phyloP scores from a whole-genome alignment of 2,113 vertebrate species.

The Channa argus region DNA sequence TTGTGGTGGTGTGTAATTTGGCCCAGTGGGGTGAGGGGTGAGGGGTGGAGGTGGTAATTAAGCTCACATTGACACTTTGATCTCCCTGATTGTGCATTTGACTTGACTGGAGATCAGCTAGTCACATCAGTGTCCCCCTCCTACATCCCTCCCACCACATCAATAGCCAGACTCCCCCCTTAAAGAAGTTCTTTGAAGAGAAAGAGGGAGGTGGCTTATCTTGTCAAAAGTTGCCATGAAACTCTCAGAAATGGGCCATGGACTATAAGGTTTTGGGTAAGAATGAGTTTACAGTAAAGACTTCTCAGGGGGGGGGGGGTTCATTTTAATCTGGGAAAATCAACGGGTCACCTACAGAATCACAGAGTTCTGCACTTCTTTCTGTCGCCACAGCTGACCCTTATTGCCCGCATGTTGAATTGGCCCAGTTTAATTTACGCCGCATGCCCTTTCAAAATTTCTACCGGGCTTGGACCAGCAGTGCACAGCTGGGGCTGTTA shows the following conservation, averaged over 20 bases:
- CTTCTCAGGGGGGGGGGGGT: conserved; percentile 24
- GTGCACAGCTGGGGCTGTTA: too few species aligned
- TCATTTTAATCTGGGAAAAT: conserved; percentile 19
- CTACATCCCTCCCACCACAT: conserved; percentile 21
- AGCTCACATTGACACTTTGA: conserved; percentile 84
- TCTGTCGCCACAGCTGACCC: too few species aligned
- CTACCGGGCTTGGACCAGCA: too few species aligned
- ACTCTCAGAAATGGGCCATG: conserved; percentile 19
- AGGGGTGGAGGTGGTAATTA: conserved; percentile 76
- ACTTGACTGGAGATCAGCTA: conserved; percentile 78
- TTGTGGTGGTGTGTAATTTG: conserved; percentile 76
- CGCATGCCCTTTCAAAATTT: too few species aligned
- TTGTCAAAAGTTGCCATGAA: conserved; percentile 58
- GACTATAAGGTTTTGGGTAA: conserved; percentile 21
- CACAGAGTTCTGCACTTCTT: not conserved
- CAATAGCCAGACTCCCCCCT: conserved; percentile 20
- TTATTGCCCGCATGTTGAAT: too few species aligned
- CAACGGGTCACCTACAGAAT: conserved; percentile 47
- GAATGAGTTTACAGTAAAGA: conserved; percentile 46
- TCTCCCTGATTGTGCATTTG: conserved; percentile 84
- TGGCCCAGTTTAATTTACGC: too few species aligned
- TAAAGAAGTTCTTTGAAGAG: conserved; percentile 45
- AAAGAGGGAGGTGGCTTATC: conserved; percentile 35
- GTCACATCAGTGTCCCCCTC: conserved; percentile 47
- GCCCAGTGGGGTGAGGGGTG: conserved; percentile 52